phyloP scores from a whole-genome alignment of 1,140 invertebrate species.

The Macrotrachela quadricornifera region DNA sequence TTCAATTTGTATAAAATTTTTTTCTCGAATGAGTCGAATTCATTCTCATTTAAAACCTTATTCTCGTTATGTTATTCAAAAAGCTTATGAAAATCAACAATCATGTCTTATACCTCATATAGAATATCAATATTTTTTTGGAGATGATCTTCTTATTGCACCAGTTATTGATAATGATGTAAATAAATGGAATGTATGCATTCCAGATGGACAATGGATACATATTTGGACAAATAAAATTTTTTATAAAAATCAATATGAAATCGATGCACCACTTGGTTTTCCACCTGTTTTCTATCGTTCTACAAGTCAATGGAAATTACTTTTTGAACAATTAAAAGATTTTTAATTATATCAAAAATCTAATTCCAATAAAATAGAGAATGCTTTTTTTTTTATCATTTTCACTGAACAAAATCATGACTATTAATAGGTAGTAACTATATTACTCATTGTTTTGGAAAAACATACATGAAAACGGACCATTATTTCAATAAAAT shows the following conservation, averaged over 20 bases:
- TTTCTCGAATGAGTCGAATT: conserved; percentile 20
- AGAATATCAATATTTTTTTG: no score
- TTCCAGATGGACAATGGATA: conserved; percentile 13
- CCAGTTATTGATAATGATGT: no score
- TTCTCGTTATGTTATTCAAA: conserved; percentile 13
- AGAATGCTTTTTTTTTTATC: no score
- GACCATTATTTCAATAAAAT: no score
- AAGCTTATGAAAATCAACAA: conserved; percentile 2
- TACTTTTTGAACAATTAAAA: neutral
- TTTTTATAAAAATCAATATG: conserved; percentile 3
- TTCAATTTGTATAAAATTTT: conserved; percentile 15
- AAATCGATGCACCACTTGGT: conserved; percentile 13
- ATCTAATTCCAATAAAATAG: no score
- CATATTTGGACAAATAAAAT: conserved; percentile 12
- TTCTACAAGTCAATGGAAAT: conserved; percentile 6
- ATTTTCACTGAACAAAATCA: no score
- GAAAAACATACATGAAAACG: no score
- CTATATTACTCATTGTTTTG: no score
- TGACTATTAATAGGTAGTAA: no score
- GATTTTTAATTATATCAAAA: no score
- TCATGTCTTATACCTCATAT: no score
- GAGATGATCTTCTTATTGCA: no score
- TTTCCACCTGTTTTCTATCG: conserved; percentile 15
- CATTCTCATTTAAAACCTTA: conserved; percentile 20
- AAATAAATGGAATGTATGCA: conserved; percentile 9